These are phyloP conservation scores for Melikaiella ostensackeni DNA, from an alignment of 2,888 invertebrate genomes.

Conservation along the genomic window DNA sequence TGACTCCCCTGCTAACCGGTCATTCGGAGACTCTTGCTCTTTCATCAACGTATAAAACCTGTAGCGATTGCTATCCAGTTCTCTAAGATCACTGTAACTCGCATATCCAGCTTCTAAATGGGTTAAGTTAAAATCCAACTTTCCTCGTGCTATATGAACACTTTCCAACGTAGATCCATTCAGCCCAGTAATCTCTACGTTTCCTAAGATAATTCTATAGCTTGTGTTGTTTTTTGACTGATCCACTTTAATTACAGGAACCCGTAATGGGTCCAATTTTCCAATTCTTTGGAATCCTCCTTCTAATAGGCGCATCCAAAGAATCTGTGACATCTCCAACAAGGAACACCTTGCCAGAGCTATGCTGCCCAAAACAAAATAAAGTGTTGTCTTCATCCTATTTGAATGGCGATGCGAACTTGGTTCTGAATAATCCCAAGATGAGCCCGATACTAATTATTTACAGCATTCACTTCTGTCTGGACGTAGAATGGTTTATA, in stretches of 20 bases:
- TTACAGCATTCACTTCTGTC: no score
- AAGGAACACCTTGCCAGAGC: conserved; percentile 55
- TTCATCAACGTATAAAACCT: conserved; percentile 71
- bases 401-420: no score
- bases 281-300: conserved; percentile 68
- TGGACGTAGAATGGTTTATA: no score
- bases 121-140: conserved; percentile 68
- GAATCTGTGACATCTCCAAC: conserved; percentile 69
- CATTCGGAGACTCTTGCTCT: conserved; percentile 58
- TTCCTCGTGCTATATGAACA: conserved; percentile 68
- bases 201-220: conserved; percentile 69
- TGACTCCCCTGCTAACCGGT: conserved; percentile 39
- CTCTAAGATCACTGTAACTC: conserved; percentile 69
- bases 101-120: conserved; percentile 73
- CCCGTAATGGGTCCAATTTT: conserved; percentile 68
- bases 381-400: neutral
- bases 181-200: conserved; percentile 68
- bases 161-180: conserved; percentile 71
- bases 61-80: conserved; percentile 70
- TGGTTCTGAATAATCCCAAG: no score
- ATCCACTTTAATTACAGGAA: conserved; percentile 75
- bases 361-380: conserved; percentile 39
- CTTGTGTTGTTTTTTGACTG: conserved; percentile 76
- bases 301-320: conserved; percentile 69
- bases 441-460: no score